These are phyloP conservation scores for Chelonus formosanus DNA, from an alignment of 2,888 invertebrate species.

Conservation along the genomic window DNA sequence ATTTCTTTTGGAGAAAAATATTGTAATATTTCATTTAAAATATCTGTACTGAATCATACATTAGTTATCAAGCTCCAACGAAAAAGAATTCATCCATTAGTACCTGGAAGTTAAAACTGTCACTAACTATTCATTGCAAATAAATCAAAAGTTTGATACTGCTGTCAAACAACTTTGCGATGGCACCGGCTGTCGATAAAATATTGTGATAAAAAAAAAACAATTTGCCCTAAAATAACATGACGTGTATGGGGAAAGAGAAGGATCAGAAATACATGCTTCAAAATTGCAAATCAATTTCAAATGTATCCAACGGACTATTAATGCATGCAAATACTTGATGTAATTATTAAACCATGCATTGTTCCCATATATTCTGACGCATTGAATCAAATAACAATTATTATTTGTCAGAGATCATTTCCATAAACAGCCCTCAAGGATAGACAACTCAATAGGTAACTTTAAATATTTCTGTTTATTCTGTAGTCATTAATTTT, in stretches of 20 bases:
- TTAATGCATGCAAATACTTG: constrained; percentile 18
- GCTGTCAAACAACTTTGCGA: constrained; percentile 22
- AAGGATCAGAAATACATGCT: neutral
- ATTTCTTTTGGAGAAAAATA: too few species aligned
- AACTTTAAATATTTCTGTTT: too few species aligned
- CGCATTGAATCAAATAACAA: constrained; percentile 6
- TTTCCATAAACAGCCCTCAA: neutral
- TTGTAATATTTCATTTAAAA: too few species aligned
- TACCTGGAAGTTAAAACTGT: constrained; percentile 5
- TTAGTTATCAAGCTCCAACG: too few species aligned
- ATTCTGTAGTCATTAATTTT: too few species aligned
- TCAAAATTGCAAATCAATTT: constrained; percentile 23
- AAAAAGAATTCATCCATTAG: constrained; percentile 5
- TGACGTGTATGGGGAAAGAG: neutral
- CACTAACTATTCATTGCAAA: constrained; percentile 17
- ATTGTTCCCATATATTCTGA: constrained; percentile 3
- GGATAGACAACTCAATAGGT: too few species aligned
- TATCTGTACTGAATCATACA: too few species aligned
- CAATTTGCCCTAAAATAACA: constrained; percentile 3
- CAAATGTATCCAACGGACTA: constrained; percentile 17
- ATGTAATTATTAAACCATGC: constrained; percentile 18
- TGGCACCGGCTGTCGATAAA: constrained; percentile 20
- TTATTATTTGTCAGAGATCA: constrained; percentile 11
- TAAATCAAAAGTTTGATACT: constrained; percentile 28
- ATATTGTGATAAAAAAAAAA: constrained; percentile 10